Evolutionary conservation across 2,888 invertebrate genomes (phyloP), one percentile per base, ranked within the genome.

Genomic region (Crepidodera aurea): DNA sequence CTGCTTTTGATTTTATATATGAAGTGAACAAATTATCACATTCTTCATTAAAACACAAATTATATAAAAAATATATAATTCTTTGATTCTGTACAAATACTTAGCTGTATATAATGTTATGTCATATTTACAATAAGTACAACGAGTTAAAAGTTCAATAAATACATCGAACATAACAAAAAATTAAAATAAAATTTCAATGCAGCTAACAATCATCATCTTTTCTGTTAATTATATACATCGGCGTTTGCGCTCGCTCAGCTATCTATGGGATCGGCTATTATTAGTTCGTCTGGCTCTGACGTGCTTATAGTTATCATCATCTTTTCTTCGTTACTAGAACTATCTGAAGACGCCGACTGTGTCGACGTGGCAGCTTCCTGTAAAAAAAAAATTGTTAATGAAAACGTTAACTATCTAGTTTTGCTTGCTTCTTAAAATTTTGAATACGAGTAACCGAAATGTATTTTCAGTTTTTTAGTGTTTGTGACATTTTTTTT

Each of bases 281-380:
- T 81, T 48, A 81, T 80, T 25, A 81, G 69, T 44, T 81, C 79
- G 64, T 81, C 82, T 7, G 77, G 76, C 71, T 82, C 83, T 0
- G 88, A 88, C 2, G 88, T 85, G 69, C 87, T 88, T 51, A 90
- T 87, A 4, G 89, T 88, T 4, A 90, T 86, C 84, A 91, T 90
- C 86, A 91, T 90, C 78, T 91, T 90, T 70, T 90, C 90, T 70
- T 90, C 90, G 69, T 87, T 87, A 67, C 90, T 90, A 10, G 82
- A 82, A 62, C 89, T 90, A 71, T 90, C 90, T 0, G 90, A 89
- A 1, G 86, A 85, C 77, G 87, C 87, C 0, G 87, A 87, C 73
- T 90, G 90, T 1, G 90, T 90, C n/a, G 90, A 89, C 54, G 90
- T 89, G 40, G 90, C 88, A 50, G 87, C 86, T 78, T 89, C 88